phyloP scores from a whole-genome alignment of 2,113 vertebrate genomes.

The Orthochromis indermauri region DNA sequence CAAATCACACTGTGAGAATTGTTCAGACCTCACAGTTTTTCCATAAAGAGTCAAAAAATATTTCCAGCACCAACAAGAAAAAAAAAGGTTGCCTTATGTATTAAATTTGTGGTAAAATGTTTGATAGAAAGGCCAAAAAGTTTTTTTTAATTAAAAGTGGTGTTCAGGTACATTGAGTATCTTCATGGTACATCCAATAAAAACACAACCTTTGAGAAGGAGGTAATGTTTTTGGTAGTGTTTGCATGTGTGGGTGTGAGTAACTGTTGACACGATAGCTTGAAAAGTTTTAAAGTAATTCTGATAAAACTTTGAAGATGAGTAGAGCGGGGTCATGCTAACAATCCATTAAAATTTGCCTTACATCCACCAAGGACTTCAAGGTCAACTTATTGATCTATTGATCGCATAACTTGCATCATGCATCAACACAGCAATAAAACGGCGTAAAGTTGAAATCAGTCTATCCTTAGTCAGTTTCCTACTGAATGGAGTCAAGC shows the following conservation, averaged over 20 bases:
- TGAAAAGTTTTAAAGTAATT: background rate
- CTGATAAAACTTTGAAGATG: background rate
- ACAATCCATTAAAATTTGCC: background rate
- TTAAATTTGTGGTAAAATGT: background rate
- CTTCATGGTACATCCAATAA: background rate
- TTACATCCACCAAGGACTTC: background rate
- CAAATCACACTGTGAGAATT: background rate
- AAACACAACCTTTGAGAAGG: background rate
- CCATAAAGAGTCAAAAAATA: background rate
- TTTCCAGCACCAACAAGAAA: background rate
- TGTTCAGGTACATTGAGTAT: background rate
- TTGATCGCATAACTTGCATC: background rate
- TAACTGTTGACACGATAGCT: background rate
- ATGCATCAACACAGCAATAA: background rate
- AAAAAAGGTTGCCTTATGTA: fast-evolving
- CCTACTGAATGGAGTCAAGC: background rate
- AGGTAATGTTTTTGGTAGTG: background rate
- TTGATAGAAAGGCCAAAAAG: background rate
- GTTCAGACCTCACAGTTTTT: background rate
- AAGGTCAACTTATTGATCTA: background rate
- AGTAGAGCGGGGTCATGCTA: fast-evolving
- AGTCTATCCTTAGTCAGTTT: background rate
- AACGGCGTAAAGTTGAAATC: fast-evolving
- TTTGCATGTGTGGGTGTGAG: background rate
- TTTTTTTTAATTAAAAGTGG: background rate